These are phyloP conservation scores for Rhodeus uyekii DNA, from an alignment of 2,797 vertebrate genomes.

Conservation along the genomic window DNA sequence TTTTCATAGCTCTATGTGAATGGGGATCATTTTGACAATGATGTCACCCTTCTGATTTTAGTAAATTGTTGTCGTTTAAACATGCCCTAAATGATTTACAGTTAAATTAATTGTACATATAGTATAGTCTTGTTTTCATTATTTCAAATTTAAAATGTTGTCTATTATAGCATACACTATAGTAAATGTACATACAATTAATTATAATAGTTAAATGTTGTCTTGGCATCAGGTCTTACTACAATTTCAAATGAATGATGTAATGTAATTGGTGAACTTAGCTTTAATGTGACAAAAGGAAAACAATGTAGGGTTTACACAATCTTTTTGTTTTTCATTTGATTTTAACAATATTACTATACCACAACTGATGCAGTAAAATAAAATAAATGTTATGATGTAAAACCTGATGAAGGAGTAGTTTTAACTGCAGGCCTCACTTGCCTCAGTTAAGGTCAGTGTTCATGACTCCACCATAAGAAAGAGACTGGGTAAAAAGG, in stretches of 20 bases:
- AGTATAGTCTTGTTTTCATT: not conserved
- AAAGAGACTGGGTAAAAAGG: too few species aligned
- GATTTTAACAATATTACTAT: not conserved
- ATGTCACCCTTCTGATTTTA: not conserved
- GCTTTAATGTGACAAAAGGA: not conserved
- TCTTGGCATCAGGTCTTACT: not conserved
- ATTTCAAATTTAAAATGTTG: not conserved
- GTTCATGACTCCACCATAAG: too few species aligned
- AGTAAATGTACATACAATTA: not conserved
- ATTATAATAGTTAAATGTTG: not conserved
- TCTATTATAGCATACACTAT: not conserved
- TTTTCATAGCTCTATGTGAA: not conserved
- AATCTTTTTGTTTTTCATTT: not conserved
- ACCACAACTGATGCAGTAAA: not conserved
- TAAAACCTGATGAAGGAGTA: not conserved
- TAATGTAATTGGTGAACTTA: not conserved
- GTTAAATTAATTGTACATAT: not conserved
- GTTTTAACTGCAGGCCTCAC: too few species aligned
- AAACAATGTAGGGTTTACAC: not conserved
- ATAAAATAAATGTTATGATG: not conserved
- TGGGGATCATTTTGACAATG: not conserved
- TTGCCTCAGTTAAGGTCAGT: too few species aligned
- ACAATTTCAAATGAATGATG: not conserved
- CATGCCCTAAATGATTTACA: not conserved
- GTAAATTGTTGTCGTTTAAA: not conserved